A percentile compares a stretch with the other conserved stretches of the same genome.
Evolutionary conservation across 2,797 vertebrate species (phyloP).

Genomic region (Chlorospingus flavigularis): DNA sequence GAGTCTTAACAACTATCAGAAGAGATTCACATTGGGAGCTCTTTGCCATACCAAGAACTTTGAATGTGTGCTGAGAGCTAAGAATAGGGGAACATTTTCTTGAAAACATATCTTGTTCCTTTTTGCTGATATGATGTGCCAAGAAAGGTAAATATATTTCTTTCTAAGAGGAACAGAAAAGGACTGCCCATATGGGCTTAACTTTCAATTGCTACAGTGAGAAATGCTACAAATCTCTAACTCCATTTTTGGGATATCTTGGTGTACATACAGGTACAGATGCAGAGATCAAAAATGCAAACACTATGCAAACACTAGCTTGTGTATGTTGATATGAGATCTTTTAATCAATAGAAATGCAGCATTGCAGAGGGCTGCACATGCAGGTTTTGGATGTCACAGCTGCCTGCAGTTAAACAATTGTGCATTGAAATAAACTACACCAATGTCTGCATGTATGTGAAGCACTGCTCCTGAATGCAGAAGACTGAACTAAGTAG

Average conservation of each 20-base stretch:
- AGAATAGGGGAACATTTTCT: neutral
- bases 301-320: neutral
- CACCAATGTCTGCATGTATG: neutral
- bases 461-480: neutral
- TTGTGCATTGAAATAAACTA: neutral
- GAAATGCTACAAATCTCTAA: neutral
- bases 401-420: conserved; percentile 18
- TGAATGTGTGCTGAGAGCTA: neutral
- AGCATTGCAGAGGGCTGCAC: neutral
- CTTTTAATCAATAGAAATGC: neutral
- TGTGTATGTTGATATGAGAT: neutral
- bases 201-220: neutral
- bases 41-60: neutral
- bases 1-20: neutral
- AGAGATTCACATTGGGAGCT: neutral
- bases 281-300: neutral
- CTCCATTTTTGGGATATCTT: neutral
- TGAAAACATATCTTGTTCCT: neutral
- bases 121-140: neutral
- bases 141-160: neutral
- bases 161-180: neutral
- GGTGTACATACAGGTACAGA: neutral
- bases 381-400: neutral
- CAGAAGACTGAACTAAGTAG: neutral
- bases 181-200: neutral